These are phyloP conservation scores for Lasioglossum zephyrum DNA, from an alignment of 2,888 invertebrate species.

Conservation along the genomic window DNA sequence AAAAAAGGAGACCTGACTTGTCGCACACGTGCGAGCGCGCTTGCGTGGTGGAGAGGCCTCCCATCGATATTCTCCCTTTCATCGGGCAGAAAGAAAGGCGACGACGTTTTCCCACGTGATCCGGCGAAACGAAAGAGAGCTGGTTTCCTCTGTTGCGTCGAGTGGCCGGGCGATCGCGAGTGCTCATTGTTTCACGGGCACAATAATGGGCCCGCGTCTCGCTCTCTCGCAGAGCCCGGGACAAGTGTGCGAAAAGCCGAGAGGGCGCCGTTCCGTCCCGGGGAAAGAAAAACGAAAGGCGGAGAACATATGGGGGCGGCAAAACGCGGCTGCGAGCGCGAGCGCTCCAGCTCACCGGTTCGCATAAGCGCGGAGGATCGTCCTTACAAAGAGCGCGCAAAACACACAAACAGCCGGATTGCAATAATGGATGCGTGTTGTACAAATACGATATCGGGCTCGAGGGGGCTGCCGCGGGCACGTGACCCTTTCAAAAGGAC, in stretches of 20 bases:
- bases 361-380: conserved; percentile 45
- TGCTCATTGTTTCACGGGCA: conserved; percentile 78
- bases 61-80: conserved; percentile 50
- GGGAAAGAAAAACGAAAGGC: conserved; percentile 59
- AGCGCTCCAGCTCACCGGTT: background rate
- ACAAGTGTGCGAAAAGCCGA: conserved; percentile 78
- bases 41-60: conserved; percentile 20
- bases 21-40: conserved; percentile 35
- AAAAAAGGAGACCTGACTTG: conserved; percentile 36
- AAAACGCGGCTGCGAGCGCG: background rate
- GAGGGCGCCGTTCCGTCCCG: conserved; percentile 48
- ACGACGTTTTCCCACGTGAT: conserved; percentile 78
- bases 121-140: conserved; percentile 71
- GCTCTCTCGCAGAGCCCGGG: conserved; percentile 58
- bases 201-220: conserved; percentile 73
- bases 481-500: conserved; percentile 81
- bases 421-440: conserved; percentile 83
- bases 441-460: conserved; percentile 83
- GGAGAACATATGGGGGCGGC: conserved; percentile 7
- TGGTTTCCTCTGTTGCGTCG: conserved; percentile 45
- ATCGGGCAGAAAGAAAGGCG: conserved; percentile 34
- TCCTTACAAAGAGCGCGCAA: conserved; percentile 71
- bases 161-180: conserved; percentile 70
- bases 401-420: conserved; percentile 83
- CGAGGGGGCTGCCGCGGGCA: conserved; percentile 77